Base-by-base conservation (phyloP, 2,888 invertebrate genomes). In the Eubasilissa splendida region DNA sequence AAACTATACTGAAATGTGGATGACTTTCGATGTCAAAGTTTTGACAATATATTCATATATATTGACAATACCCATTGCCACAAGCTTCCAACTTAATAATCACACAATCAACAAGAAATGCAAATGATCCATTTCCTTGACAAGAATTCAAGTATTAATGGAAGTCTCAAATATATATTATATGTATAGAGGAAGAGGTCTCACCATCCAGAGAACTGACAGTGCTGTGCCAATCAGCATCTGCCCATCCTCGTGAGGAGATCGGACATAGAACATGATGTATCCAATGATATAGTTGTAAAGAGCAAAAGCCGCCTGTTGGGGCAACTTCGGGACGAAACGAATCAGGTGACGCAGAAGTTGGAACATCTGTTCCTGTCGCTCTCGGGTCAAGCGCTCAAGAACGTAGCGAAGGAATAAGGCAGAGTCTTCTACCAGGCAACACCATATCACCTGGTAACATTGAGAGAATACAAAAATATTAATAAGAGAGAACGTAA, bases 261-360 rank as follows among this genome's bases (percentile, higher is more conserved):
- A 96, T 77, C 99, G 91, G 2, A 99, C 99, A 86, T 99, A 99
- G 89, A 99, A 99, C 99, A 99, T 99, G 3, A 99, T 97, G 86
- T 98, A 99, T 1, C 99, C 99, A 85, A 99, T 99, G 85, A 99
- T 96, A 86, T 99, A 99, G 90, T 99, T 99, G 88, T 99, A 99
- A 0, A 99, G 89, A 0, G 98, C 97, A 88, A 99, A 99, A 0
- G 99, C 99, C 0, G 99, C 98, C 88, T 99, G 99, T 84, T 97
- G 96, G 0, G 99, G 98, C 81, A 99, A 88, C 68, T 97, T 94
- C 0, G 97, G 97, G 71, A 98, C 96, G 87, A 98, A 97, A 80
- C 98, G 92, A 83, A 99, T 96, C 76, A 99, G 90, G 86, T 98
- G 97, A 0, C 99, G 92, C 14, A 99, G 88, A 84, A 96, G 91